A percentile compares a stretch with the other conserved stretches of the same genome.
phyloP scores from a whole-genome alignment of 2,888 invertebrate species.

The Coelogynopora nodosa region DNA sequence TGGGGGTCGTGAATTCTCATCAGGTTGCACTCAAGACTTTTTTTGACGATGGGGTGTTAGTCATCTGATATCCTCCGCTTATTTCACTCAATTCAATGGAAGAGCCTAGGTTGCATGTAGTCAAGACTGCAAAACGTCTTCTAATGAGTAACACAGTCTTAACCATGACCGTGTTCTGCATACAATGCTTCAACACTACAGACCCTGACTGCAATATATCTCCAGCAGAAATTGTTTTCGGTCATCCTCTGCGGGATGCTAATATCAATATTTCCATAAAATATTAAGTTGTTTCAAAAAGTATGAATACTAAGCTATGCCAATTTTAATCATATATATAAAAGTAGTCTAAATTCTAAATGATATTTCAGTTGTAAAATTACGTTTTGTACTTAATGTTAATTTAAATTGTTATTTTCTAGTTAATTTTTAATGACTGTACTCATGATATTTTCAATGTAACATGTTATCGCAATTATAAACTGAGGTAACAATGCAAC shows the following conservation, averaged over 20 bases:
- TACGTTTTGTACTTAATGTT: too few relatives aligned
- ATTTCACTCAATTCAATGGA: not conserved
- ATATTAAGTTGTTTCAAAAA: too few relatives aligned
- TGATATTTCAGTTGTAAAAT: too few relatives aligned
- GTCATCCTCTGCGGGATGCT: not conserved
- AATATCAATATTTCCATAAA: too few relatives aligned
- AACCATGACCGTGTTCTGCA: conserved; percentile 7
- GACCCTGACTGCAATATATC: conserved; percentile 14
- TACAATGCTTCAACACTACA: not conserved
- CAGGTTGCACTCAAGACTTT: not conserved
- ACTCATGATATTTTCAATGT: too few relatives aligned
- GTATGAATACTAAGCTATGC: too few relatives aligned
- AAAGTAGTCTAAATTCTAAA: too few relatives aligned
- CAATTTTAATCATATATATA: too few relatives aligned
- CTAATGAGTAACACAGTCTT: not conserved
- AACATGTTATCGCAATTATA: too few relatives aligned
- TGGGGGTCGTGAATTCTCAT: not conserved
- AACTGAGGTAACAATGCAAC: too few relatives aligned
- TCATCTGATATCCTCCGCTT: not conserved
- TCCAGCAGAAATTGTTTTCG: conserved; percentile 20
- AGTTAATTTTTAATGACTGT: too few relatives aligned
- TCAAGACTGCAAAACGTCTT: not conserved
- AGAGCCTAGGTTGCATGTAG: not conserved
- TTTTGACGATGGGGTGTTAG: not conserved
- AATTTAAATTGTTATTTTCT: too few relatives aligned